Conservation (phyloP, 2,888 invertebrate species). For the Tholera decimalis region DNA sequence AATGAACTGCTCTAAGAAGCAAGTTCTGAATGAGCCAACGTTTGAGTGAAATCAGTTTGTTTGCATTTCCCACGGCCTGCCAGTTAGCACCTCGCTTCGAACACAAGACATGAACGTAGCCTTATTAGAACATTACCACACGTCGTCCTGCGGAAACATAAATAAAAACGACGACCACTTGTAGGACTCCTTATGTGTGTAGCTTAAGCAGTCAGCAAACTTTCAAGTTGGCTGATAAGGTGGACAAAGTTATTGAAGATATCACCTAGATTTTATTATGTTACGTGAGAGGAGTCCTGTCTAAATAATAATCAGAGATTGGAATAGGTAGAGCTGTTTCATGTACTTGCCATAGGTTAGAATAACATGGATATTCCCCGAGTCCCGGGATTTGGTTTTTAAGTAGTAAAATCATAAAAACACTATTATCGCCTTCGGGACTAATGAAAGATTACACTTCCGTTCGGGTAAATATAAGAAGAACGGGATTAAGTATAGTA, state of each 20-base stretch:
- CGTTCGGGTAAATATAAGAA: too few species aligned
- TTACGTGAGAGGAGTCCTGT: background rate
- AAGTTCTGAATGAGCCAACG: slow-evolving; percentile 63
- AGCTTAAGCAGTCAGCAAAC: background rate
- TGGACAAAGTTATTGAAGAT: background rate
- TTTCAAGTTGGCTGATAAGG: background rate
- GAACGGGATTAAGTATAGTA: too few species aligned
- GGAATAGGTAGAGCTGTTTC: too few species aligned
- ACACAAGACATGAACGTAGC: slow-evolving; percentile 58
- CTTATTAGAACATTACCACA: slow-evolving; percentile 64
- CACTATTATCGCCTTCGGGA: too few species aligned
- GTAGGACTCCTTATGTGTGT: slow-evolving; percentile 7
- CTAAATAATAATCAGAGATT: too few species aligned
- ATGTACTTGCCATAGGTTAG: too few species aligned
- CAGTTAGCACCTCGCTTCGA: slow-evolving; percentile 80
- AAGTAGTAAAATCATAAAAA: too few species aligned
- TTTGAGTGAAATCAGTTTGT: slow-evolving; percentile 71
- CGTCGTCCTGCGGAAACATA: slow-evolving; percentile 44
- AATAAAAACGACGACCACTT: slow-evolving; percentile 22
- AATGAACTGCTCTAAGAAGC: slow-evolving; percentile 55
- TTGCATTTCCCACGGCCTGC: slow-evolving; percentile 86
- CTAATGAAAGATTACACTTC: too few species aligned
- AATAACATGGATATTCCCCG: too few species aligned
- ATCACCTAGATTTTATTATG: background rate
- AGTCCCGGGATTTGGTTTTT: too few species aligned